A percentile compares a stretch with the other conserved stretches of the same genome.
phyloP scores from a whole-genome alignment of 1,140 invertebrate genomes.

The Leptopilina clavipes region DNA sequence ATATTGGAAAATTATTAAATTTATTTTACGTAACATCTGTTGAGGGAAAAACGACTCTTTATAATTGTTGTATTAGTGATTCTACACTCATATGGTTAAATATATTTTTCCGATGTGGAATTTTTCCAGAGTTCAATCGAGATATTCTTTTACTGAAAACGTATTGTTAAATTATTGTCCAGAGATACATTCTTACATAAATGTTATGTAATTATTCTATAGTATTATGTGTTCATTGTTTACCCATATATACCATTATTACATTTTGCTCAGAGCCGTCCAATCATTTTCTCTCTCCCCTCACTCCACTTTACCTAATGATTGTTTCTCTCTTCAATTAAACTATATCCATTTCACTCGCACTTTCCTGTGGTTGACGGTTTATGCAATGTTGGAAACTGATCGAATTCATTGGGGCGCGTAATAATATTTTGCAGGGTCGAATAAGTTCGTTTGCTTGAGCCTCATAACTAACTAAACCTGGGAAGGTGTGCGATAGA shows the following conservation, averaged over 20 bases:
- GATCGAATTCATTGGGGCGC: constrained; percentile 68
- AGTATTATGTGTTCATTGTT: too few species aligned
- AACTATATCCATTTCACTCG: constrained; percentile 17
- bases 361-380: constrained; percentile 62
- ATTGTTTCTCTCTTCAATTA: neutral
- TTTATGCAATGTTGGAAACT: constrained; percentile 69
- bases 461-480: constrained; percentile 53
- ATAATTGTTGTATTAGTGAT: too few species aligned
- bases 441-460: constrained; percentile 68
- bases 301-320: constrained; percentile 6
- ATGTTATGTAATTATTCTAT: too few species aligned
- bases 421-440: constrained; percentile 71
- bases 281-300: constrained; percentile 32
- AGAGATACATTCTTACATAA: too few species aligned
- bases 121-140: too few species aligned
- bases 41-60: too few species aligned
- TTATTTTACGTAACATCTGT: too few species aligned
- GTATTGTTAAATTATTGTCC: too few species aligned
- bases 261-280: neutral
- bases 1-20: neutral
- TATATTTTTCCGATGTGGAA: too few species aligned
- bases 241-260: neutral
- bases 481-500: constrained; percentile 54
- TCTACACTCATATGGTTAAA: too few species aligned
- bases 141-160: too few species aligned